Evolutionary conservation across 2,113 vertebrate genomes (phyloP), one percentile per base, ranked within the genome.

Genomic region (Indicator indicator): DNA sequence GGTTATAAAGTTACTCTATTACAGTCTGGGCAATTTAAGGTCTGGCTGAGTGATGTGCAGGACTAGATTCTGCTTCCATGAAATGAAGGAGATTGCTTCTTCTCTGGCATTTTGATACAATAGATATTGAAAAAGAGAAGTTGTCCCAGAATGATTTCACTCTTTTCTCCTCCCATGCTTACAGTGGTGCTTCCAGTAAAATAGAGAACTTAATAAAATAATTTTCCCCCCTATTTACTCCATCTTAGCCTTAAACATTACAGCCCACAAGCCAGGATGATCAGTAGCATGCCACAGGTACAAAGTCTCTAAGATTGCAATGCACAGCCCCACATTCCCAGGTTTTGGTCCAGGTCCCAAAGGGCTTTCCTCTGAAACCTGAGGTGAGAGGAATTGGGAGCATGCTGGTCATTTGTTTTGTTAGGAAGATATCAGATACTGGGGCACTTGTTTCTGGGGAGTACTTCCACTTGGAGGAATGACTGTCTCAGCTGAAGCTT

Each of bases 261-360:
- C 55, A 48, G 88, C 83, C 75, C 77, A 68, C 56, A 75, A 96
- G 94, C 82, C 94, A 64, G 93, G 93, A 87, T 94, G 95, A 95
- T 98, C 94, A 96, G 96, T 94, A 95, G 60, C 70, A 74, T 84
- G 95, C 19, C 11, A 9, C 21, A 84, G 50, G 30, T 60, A 20
- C 9, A 32, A 82, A 59, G n/a, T 6, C 9, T 73, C 62, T 32
- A 27, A 75, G 50, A 32, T 19, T 71, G 70, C 26, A 5, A 16
- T 1, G 6, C 24, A 9, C 33, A 44, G 13, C 12, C 28, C 11
- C 9, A 1, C 0, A 0, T 21, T 67, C 33, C 46, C 62, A 81
- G 60, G 16, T 23, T 89, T 84, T 28, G 16, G 16, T 42, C 11
- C 6, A 21, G 20, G 24, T 88, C 33, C 32, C 11, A 7, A 58